Conservation (phyloP, 2,113 vertebrate genomes). For the Barnardius zonarius region DNA sequence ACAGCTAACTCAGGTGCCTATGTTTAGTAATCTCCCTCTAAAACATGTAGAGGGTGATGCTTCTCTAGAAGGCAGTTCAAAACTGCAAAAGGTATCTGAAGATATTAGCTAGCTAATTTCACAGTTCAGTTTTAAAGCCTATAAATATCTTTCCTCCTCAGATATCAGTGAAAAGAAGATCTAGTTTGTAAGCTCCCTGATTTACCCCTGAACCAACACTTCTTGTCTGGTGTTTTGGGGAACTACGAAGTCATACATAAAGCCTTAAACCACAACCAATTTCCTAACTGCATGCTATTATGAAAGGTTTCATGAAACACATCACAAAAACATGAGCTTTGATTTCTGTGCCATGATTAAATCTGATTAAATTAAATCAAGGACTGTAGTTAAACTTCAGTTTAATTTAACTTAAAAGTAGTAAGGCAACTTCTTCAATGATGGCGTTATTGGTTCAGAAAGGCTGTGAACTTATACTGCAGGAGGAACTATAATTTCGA, state of each 20-base stretch:
- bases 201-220: not conserved
- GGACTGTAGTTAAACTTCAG: not conserved
- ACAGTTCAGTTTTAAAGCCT: not conserved
- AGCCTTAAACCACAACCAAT: not conserved
- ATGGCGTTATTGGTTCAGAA: not conserved
- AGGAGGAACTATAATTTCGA: not conserved
- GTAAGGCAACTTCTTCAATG: not conserved
- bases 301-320: not conserved
- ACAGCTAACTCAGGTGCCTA: not conserved
- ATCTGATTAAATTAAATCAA: not conserved
- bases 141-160: not conserved
- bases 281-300: not conserved
- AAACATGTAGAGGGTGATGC: not conserved
- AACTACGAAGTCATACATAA: not conserved
- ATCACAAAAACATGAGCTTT: not conserved
- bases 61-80: not conserved
- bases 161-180: not conserved
- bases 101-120: not conserved
- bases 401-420: constrained; percentile 6
- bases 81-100: not conserved
- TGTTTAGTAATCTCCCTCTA: not conserved
- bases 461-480: not conserved
- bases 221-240: not conserved
- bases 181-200: not conserved
- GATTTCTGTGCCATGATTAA: not conserved